phyloP scores from a whole-genome alignment of 2,888 invertebrate genomes.

The Pimpla rufipes region DNA sequence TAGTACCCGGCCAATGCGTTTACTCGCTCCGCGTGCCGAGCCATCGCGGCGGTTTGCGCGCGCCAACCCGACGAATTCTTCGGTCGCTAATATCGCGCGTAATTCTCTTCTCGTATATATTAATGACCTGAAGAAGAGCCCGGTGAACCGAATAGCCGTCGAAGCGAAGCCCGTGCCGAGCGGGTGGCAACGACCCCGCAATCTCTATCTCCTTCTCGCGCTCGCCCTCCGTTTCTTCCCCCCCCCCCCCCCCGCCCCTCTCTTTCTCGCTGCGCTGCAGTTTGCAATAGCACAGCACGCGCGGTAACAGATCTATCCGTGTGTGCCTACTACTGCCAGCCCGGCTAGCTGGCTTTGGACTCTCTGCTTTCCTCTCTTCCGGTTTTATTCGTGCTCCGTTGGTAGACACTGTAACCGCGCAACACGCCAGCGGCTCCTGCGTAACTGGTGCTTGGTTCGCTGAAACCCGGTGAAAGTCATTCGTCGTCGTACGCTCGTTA shows the following conservation, averaged over 20 bases:
- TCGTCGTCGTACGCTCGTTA: constrained; percentile 40
- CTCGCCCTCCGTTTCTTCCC: no score
- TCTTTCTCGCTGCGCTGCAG: constrained; percentile 36
- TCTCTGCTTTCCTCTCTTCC: constrained; percentile 43
- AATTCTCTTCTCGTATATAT: not conserved
- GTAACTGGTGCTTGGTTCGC: constrained; percentile 38
- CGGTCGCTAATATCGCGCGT: not conserved
- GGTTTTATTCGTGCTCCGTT: constrained; percentile 47
- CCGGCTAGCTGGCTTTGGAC: constrained; percentile 8
- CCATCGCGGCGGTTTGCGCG: no score
- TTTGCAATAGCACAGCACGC: constrained; percentile 56
- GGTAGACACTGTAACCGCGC: constrained; percentile 33
- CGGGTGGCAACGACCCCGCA: constrained; percentile 71
- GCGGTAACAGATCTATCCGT: constrained; percentile 45
- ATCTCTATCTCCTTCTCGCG: constrained; percentile 29
- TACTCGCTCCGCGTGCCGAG: not conserved
- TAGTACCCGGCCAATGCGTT: no score
- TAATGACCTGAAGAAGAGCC: constrained; percentile 38
- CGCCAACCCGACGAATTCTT: not conserved
- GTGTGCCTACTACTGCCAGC: constrained; percentile 5
- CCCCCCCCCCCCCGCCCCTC: constrained; percentile 11
- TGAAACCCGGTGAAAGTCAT: constrained; percentile 64
- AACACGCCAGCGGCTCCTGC: constrained; percentile 5
- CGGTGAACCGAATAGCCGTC: constrained; percentile 67
- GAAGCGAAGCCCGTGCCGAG: constrained; percentile 62